Percentiles rank a stretch among this genome's conserved stretches.
phyloP scores from a whole-genome alignment of 2,797 vertebrate genomes.

The Phataginus tricuspis region DNA sequence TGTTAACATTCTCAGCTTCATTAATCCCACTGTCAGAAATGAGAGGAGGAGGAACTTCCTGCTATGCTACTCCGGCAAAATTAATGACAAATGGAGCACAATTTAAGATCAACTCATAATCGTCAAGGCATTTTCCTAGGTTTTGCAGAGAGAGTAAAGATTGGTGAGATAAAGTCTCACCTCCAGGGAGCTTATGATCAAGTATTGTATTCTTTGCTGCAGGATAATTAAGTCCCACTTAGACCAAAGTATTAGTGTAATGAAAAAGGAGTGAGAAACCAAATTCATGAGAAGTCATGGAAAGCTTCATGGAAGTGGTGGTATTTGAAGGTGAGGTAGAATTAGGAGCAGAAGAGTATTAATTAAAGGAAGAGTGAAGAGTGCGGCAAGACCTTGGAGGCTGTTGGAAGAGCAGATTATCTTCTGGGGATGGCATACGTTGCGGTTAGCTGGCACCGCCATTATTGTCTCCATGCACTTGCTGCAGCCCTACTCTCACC shows the following conservation, averaged over 20 bases:
- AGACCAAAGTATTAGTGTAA: background rate
- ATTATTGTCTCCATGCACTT: background rate
- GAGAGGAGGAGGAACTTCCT: background rate
- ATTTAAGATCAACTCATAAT: background rate
- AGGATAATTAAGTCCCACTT: background rate
- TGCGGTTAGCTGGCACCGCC: background rate
- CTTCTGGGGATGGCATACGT: background rate
- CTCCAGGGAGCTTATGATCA: background rate
- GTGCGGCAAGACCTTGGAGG: background rate
- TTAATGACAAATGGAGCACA: background rate
- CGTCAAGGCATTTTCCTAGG: background rate
- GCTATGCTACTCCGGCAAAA: background rate
- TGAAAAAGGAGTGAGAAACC: background rate
- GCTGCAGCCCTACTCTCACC: background rate
- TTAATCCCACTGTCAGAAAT: background rate
- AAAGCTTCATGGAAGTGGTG: background rate
- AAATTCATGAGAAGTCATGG: background rate
- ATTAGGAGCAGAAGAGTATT: background rate
- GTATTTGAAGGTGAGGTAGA: background rate
- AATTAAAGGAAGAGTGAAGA: background rate
- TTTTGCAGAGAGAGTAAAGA: background rate
- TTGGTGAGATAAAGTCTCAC: background rate
- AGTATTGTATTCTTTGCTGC: background rate
- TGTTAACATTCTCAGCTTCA: background rate
- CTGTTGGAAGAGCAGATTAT: background rate